Conservation (phyloP, 2,797 vertebrate species). For the Setipinna tenuifilis region DNA sequence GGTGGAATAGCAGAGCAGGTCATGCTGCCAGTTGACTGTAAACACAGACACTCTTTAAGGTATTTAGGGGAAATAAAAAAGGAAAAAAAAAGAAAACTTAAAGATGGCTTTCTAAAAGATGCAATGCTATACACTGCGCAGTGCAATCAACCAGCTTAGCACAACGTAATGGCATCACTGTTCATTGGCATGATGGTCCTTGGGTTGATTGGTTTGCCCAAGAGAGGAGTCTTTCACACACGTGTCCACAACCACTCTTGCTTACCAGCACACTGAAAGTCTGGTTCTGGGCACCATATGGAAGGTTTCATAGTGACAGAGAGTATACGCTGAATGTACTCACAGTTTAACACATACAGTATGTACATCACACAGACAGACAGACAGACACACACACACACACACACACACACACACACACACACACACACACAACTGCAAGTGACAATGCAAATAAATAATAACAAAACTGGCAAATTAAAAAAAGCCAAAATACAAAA, state of each 20-base stretch:
- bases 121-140: not conserved
- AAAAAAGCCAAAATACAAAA: constrained; percentile 71
- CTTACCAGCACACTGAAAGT: constrained; percentile 37
- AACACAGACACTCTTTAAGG: not conserved
- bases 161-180: not conserved
- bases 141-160: not conserved
- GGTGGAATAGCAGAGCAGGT: not conserved
- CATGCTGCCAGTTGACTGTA: not conserved
- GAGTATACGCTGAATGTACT: constrained; percentile 54
- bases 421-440: constrained; percentile 44
- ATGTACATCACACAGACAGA: not conserved
- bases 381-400: too few relatives aligned
- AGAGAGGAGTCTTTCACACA: not conserved
- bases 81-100: not conserved
- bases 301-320: constrained; percentile 54
- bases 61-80: not conserved
- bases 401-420: not conserved
- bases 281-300: constrained; percentile 50
- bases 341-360: constrained; percentile 37
- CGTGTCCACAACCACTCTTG: not conserved
- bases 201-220: not conserved
- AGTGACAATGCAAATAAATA: constrained; percentile 59
- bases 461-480: constrained; percentile 62
- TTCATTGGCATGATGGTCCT: not conserved
- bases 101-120: not conserved